Evolutionary conservation across 2,113 vertebrate genomes (phyloP).

Genomic region (Paradoxurus hermaphroditus): DNA sequence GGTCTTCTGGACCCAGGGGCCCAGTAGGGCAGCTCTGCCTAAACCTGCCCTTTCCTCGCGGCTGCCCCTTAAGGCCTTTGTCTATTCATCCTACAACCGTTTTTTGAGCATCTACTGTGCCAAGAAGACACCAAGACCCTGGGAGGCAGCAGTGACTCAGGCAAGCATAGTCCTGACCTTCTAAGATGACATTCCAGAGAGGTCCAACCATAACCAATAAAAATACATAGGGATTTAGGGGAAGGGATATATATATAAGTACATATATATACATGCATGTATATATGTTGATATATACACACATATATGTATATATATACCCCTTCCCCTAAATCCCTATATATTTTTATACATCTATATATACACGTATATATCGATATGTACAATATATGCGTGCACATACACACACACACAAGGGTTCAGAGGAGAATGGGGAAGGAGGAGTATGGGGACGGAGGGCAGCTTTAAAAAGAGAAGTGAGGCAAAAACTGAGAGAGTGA

Average conservation of each 20-base stretch:
- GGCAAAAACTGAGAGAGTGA: not conserved
- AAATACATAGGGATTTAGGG: not conserved
- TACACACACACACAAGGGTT: not conserved
- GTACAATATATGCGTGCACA: too few species aligned
- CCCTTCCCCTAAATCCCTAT: too few species aligned
- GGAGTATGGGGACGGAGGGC: not conserved
- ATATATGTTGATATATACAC: too few species aligned
- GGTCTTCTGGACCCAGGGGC: rapidly evolving
- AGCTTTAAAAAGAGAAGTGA: not conserved
- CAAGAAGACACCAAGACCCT: not conserved
- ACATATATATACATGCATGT: not conserved
- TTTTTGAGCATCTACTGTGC: not conserved
- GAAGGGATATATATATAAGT: not conserved
- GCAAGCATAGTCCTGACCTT: not conserved
- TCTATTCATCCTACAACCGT: not conserved
- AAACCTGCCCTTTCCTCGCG: not conserved
- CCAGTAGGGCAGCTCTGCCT: not conserved
- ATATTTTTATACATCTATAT: too few species aligned
- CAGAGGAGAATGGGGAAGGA: not conserved
- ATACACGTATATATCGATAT: too few species aligned
- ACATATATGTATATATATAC: too few species aligned
- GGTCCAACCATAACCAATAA: not conserved
- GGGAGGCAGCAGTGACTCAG: not conserved
- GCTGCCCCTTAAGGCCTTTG: not conserved
- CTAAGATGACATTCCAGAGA: not conserved